Percentiles rank a stretch among this genome's conserved stretches.
Conservation (phyloP, 1,140 invertebrate genomes). For the Cardiocondyla obscurior region DNA sequence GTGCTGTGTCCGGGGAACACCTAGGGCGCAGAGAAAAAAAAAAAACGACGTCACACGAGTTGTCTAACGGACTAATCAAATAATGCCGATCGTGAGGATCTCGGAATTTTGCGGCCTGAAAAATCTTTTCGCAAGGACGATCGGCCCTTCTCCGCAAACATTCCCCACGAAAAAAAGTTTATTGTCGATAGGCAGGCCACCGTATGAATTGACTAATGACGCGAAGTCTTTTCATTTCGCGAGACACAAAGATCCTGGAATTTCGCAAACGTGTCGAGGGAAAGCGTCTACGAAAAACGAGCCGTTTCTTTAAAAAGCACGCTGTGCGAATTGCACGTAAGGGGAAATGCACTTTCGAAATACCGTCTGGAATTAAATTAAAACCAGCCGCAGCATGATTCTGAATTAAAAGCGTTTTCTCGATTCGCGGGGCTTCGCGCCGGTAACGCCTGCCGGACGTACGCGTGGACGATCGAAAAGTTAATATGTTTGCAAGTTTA, state of each 20-base stretch:
- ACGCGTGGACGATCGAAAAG: background rate
- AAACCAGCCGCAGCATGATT: background rate
- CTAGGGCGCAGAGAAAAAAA: background rate
- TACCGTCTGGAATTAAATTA: background rate
- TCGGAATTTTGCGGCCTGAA: conserved; percentile 8
- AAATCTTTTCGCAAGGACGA: background rate
- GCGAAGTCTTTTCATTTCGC: background rate
- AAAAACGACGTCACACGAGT: background rate
- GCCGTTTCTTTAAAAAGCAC: background rate
- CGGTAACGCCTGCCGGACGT: background rate
- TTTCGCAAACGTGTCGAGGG: conserved; percentile 53
- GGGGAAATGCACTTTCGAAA: background rate
- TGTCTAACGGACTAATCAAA: background rate
- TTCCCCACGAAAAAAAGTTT: background rate
- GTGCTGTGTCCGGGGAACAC: background rate
- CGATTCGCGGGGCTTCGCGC: background rate
- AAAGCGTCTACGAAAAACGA: conserved; percentile 27
- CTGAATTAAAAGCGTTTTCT: conserved; percentile 1
- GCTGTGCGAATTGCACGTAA: background rate
- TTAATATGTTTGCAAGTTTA: background rate
- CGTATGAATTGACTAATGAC: background rate
- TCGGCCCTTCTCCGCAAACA: background rate
- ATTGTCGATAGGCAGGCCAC: background rate
- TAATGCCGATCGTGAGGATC: background rate
- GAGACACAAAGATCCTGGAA: conserved; percentile 54